Percentiles rank a stretch among this genome's conserved stretches.
Evolutionary conservation across 1,140 invertebrate species (phyloP).

Genomic region (Trissolcus basalis): DNA sequence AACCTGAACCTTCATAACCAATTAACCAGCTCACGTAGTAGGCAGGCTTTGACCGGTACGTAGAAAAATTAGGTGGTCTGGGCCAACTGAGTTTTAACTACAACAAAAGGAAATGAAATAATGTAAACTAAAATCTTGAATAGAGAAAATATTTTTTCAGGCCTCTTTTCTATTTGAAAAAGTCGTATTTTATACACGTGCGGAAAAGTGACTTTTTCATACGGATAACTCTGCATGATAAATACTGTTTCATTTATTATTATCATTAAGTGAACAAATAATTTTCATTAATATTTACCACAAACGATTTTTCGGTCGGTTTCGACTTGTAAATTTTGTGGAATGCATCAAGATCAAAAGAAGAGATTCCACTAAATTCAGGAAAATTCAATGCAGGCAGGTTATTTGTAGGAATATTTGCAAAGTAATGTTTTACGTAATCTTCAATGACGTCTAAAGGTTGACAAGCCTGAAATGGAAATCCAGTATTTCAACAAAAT

Average conservation of each 20-base stretch:
- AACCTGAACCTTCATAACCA: conserved; percentile 92
- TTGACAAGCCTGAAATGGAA: conserved; percentile 81
- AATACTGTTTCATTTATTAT: too few relatives aligned
- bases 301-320: conserved; percentile 83
- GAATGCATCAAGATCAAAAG: conserved; percentile 82
- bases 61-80: conserved; percentile 82
- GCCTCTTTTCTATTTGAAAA: too few relatives aligned
- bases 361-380: conserved; percentile 70
- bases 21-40: conserved; percentile 88
- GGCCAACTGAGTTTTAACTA: conserved; percentile 88
- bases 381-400: conserved; percentile 79
- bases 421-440: conserved; percentile 81
- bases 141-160: too few relatives aligned
- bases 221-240: too few relatives aligned
- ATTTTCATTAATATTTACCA: conserved; percentile 74
- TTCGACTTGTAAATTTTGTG: conserved; percentile 86
- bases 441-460: conserved; percentile 84
- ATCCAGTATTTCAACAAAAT: too few relatives aligned
- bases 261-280: too few relatives aligned
- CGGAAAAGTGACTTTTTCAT: too few relatives aligned
- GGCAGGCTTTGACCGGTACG: conserved; percentile 86
- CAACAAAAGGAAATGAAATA: conserved; percentile 25
- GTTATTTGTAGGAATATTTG: conserved; percentile 80
- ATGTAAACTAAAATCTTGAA: too few relatives aligned
- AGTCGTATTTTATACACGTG: too few relatives aligned